A percentile compares a stretch with the other conserved stretches of the same genome.
Conservation (phyloP, 2,888 invertebrate genomes). For the Smittia sp. region DNA sequence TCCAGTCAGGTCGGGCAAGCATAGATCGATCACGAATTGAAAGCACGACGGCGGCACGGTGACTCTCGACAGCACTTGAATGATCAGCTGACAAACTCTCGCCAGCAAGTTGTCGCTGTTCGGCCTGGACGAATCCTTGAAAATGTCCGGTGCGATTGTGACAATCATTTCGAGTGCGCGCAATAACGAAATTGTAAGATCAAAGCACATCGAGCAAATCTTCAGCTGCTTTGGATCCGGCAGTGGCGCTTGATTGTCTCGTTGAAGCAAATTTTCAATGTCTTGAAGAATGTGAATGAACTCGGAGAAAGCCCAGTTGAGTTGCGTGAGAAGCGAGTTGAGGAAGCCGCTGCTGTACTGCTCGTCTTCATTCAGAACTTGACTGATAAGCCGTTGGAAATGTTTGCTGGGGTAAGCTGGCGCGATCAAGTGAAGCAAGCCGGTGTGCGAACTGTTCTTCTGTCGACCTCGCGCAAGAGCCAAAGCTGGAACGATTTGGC, state of each 20-base stretch:
- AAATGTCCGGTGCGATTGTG: constrained; percentile 62
- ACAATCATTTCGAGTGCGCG: constrained; percentile 78
- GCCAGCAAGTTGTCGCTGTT: constrained; percentile 70
- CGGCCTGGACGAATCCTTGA: constrained; percentile 63
- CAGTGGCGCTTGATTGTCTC: constrained; percentile 57
- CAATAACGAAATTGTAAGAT: constrained; percentile 72
- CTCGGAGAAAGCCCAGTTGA: constrained; percentile 87
- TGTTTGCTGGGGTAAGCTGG: constrained; percentile 52
- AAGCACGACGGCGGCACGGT: constrained; percentile 70
- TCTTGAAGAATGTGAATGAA: constrained; percentile 82
- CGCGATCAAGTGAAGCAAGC: constrained; percentile 52
- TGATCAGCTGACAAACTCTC: constrained; percentile 62
- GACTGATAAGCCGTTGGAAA: constrained; percentile 59
- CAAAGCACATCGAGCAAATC: constrained; percentile 80
- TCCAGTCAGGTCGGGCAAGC: constrained; percentile 62
- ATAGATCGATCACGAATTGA: constrained; percentile 62
- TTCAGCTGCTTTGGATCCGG: constrained; percentile 75
- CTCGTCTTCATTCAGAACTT: constrained; percentile 61
- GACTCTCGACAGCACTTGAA: constrained; percentile 72
- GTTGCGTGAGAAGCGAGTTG: constrained; percentile 74
- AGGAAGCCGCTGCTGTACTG: constrained; percentile 67
- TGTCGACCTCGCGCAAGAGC: constrained; percentile 51
- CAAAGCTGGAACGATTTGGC: constrained; percentile 46
- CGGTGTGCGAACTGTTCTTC: constrained; percentile 52
- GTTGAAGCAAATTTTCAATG: constrained; percentile 63